A percentile compares a stretch with the other conserved stretches of the same genome.
phyloP scores from a whole-genome alignment of 2,113 vertebrate species.

The Stegastes partitus region DNA sequence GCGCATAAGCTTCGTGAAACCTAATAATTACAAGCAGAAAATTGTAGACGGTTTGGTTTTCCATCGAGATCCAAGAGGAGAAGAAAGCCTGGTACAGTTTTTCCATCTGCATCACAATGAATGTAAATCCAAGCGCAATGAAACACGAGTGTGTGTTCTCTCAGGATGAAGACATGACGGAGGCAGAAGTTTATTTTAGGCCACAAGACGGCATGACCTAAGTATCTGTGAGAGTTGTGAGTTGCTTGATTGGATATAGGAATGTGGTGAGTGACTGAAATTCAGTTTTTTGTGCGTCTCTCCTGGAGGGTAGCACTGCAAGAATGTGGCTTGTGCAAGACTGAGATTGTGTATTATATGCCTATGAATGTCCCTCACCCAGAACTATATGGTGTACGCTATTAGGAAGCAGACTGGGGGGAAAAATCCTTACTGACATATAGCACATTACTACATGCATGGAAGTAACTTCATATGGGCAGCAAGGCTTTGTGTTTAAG shows the following conservation, averaged over 20 bases:
- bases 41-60: constrained; percentile 80
- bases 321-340: constrained; percentile 23
- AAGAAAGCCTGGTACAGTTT: constrained; percentile 64
- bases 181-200: constrained; percentile 73
- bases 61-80: constrained; percentile 68
- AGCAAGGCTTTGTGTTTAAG: constrained; percentile 54
- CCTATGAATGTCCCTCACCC: constrained; percentile 4
- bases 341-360: constrained; percentile 7
- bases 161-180: constrained; percentile 69
- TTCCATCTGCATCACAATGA: constrained; percentile 79
- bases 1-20: constrained; percentile 70
- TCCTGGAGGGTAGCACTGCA: constrained; percentile 49
- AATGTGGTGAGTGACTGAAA: constrained; percentile 45
- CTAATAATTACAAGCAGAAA: constrained; percentile 85
- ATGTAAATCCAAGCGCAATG: constrained; percentile 73
- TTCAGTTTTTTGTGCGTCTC: constrained; percentile 30
- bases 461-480: constrained; percentile 52
- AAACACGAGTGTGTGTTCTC: constrained; percentile 74
- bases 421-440: constrained; percentile 32
- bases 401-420: constrained; percentile 4
- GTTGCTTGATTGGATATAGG: constrained; percentile 56
- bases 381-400: constrained; percentile 20
- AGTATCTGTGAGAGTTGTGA: constrained; percentile 40
- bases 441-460: constrained; percentile 18
- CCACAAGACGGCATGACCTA: constrained; percentile 67